Base-by-base conservation (phyloP, 2,113 vertebrate species). In the Salvelinus fontinalis region DNA sequence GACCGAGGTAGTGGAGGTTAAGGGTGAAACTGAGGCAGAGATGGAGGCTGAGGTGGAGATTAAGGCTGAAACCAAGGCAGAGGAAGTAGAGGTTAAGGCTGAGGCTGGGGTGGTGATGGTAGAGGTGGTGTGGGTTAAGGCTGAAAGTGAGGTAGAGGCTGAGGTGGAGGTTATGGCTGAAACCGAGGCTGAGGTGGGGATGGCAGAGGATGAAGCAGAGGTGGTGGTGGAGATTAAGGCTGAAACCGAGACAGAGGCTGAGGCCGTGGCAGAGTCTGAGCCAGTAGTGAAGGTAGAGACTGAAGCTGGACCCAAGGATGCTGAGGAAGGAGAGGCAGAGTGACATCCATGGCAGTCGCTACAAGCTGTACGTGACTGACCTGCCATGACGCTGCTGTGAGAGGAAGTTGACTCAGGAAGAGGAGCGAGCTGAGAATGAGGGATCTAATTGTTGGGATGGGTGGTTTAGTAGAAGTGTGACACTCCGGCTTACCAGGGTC, bases 301-400 rank as follows among this genome's bases (percentile, higher is more conserved):
- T 26, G 67, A n/a, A 49, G 31, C 14, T 39, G 48, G 1, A n/a
- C 26, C 14, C 1, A 14, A 26, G 3, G 48, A 9, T 20, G 12
- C 1, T 22, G 62, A 16, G n/a, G 67, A 16, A 22, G 70, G n/a
- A n/a, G 76, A 59, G 68, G 70, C 8, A 1, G 54, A 20, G 26
- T 86, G 75, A 83, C 13, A 26, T 67, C 65, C 14, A 70, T 51
- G 66, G 64, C 8, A 1, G 57, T 12, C 16, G 84, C 18, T n/a
- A 65, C 26, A 1, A 14, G 16, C 6, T 2, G 26, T 69, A 7
- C 12, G 29, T 67, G 39, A n/a, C 29, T 39, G 67, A 44, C 18
- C 26, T 69, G 31, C 22, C n/a, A 18, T 44, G 31, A 69, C 29
- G 9, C 67, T 67, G 24, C 66, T 26, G 65, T 29, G 26, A 71